A percentile compares a stretch with the other conserved stretches of the same genome.
These are phyloP conservation scores for Himalopsyche phryganea DNA, from an alignment of 1,140 invertebrate species.

Conservation along the genomic window DNA sequence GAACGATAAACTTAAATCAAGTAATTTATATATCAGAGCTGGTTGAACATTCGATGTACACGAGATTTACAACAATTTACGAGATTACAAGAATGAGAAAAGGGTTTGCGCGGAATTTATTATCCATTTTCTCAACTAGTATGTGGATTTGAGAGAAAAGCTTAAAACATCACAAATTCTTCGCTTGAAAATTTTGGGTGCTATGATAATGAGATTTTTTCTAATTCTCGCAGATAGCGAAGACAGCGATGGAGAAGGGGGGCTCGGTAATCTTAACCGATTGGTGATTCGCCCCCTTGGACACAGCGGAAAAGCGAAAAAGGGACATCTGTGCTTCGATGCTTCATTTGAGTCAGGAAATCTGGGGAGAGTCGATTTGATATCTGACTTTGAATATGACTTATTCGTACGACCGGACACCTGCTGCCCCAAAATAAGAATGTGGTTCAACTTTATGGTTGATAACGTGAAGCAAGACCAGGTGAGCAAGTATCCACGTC, in stretches of 20 bases:
- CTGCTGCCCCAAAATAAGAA: slow-evolving; percentile 85
- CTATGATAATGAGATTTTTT: no score
- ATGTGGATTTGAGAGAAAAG: neutral
- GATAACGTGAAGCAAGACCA: slow-evolving; percentile 93
- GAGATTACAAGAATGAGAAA: no score
- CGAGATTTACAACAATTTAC: no score
- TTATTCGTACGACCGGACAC: slow-evolving; percentile 95
- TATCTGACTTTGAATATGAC: slow-evolving; percentile 95
- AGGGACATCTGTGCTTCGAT: slow-evolving; percentile 95
- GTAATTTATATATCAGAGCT: no score
- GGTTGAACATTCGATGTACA: no score
- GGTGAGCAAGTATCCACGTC: slow-evolving; percentile 57
- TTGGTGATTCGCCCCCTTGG: slow-evolving; percentile 90
- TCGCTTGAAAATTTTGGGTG: no score
- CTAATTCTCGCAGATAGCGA: slow-evolving; percentile 74
- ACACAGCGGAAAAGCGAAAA: slow-evolving; percentile 90
- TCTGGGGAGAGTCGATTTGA: slow-evolving; percentile 88
- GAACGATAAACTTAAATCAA: no score
- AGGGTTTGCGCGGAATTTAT: no score
- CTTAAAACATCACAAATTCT: neutral
- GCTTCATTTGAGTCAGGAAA: slow-evolving; percentile 97
- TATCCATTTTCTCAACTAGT: neutral
- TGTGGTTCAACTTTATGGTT: slow-evolving; percentile 98
- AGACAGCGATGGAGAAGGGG: slow-evolving; percentile 91
- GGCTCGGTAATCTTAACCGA: slow-evolving; percentile 90